Conservation (phyloP, 2,113 vertebrate genomes). For the Tetrao urogallus region DNA sequence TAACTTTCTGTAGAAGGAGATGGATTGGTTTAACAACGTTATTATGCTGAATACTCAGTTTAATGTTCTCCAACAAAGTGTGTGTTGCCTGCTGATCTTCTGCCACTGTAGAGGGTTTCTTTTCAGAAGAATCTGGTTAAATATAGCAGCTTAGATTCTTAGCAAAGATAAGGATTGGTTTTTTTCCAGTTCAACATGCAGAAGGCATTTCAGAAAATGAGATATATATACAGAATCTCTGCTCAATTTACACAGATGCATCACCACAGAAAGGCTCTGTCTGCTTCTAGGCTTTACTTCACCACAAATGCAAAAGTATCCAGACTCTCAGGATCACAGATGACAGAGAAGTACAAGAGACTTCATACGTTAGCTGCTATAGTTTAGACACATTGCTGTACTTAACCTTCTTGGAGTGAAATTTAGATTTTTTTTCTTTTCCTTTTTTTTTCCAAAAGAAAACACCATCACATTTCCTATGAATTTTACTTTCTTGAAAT, state of each 20-base stretch:
- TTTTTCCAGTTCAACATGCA: background rate
- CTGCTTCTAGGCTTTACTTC: background rate
- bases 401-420: background rate
- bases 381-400: background rate
- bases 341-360: background rate
- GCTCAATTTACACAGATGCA: background rate
- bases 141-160: background rate
- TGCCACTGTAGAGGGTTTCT: constrained; percentile 78
- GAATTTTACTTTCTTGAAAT: background rate
- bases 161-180: background rate
- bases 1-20: constrained; percentile 82
- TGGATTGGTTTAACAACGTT: constrained; percentile 91
- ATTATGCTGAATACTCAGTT: constrained; percentile 91
- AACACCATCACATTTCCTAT: background rate
- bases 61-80: constrained; percentile 88
- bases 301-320: background rate
- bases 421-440: background rate
- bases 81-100: constrained; percentile 86
- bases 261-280: background rate
- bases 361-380: background rate
- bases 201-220: background rate
- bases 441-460: background rate
- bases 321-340: background rate
- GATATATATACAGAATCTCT: background rate
- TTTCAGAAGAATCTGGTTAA: constrained; percentile 82